Evolutionary conservation across 2,797 vertebrate species (phyloP).

Genomic region (Lerista edwardsae): DNA sequence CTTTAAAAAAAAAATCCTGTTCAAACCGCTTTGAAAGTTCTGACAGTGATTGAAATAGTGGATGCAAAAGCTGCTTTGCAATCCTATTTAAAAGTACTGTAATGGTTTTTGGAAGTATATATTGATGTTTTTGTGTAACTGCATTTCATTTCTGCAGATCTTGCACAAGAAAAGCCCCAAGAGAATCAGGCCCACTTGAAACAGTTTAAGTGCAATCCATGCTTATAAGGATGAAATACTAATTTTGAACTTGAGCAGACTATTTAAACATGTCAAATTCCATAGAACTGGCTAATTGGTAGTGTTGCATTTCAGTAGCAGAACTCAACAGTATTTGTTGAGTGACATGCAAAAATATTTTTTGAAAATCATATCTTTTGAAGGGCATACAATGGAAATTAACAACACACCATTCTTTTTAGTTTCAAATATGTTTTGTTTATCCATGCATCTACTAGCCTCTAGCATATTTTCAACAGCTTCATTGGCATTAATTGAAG

Average conservation of each 20-base stretch:
- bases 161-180: background rate
- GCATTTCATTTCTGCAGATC: background rate
- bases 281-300: background rate
- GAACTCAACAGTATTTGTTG: background rate
- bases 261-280: background rate
- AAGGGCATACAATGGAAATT: background rate
- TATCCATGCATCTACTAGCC: conserved; percentile 14
- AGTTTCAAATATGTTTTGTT: conserved; percentile 19
- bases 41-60: background rate
- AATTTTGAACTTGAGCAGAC: background rate
- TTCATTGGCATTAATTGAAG: conserved; percentile 27
- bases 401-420: background rate
- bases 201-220: fast-evolving
- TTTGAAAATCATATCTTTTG: conserved; percentile 30
- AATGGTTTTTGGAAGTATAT: background rate
- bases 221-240: background rate
- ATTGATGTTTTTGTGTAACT: background rate
- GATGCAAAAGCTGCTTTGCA: background rate
- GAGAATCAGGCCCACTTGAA: background rate
- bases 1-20: background rate
- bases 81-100: background rate
- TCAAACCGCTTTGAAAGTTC: background rate
- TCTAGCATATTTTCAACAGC: conserved; percentile 23
- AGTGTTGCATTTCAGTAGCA: background rate
- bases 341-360: conserved; percentile 1